Conservation (phyloP, 1,140 invertebrate genomes). For the Zaprionus inermis region DNA sequence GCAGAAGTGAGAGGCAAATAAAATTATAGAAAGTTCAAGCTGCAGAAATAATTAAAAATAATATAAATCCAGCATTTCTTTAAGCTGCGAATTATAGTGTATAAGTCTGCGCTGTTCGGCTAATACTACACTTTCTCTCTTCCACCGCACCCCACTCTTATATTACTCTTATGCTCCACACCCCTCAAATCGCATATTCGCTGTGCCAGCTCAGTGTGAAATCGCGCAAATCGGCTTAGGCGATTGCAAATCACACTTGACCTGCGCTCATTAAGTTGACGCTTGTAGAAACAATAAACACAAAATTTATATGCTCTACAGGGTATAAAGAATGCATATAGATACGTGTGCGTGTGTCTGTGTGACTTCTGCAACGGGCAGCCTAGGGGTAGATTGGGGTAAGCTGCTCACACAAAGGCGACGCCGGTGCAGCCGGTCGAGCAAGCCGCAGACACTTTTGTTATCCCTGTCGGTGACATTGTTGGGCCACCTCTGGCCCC, state of each 20-base stretch:
- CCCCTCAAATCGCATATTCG: neutral
- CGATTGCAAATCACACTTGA: conserved; percentile 70
- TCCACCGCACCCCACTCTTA: neutral
- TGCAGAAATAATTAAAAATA: neutral
- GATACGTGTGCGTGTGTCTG: conserved; percentile 2
- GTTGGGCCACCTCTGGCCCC: conserved; percentile 16
- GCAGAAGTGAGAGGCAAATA: neutral
- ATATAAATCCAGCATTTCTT: neutral
- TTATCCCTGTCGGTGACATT: conserved; percentile 37
- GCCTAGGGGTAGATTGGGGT: neutral
- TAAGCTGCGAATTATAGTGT: no score
- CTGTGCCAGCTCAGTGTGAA: neutral
- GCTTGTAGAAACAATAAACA: conserved; percentile 33
- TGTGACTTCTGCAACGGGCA: conserved; percentile 1
- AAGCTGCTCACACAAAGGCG: conserved; percentile 39
- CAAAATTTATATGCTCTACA: conserved; percentile 3
- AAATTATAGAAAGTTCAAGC: neutral
- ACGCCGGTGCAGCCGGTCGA: conserved; percentile 38
- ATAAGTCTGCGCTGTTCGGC: no score
- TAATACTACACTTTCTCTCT: neutral
- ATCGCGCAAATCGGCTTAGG: conserved; percentile 60
- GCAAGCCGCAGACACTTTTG: conserved; percentile 52
- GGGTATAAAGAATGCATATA: conserved; percentile 1
- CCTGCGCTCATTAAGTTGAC: conserved; percentile 55
- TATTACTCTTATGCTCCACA: neutral